phyloP scores from a whole-genome alignment of 2,888 invertebrate species.

The Callyntrura sp. region DNA sequence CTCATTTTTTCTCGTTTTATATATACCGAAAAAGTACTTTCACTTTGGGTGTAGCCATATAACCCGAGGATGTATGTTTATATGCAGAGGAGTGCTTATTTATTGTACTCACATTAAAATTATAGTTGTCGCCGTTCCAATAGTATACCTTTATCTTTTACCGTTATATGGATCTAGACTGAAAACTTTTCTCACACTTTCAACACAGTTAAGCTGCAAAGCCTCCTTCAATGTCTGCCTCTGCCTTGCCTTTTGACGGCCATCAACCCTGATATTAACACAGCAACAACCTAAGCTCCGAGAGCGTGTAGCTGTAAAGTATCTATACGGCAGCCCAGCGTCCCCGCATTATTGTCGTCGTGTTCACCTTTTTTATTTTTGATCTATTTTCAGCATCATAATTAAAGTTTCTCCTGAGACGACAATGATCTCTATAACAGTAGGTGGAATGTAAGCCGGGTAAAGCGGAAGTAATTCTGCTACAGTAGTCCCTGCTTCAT shows the following conservation, averaged over 20 bases:
- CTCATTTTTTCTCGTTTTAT: neutral
- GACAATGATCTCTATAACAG: conserved; percentile 4
- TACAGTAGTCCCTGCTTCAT: neutral
- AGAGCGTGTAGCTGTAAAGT: neutral
- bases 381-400: conserved; percentile 27
- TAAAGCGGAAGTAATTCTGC: conserved; percentile 43
- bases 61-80: neutral
- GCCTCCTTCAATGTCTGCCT: too few relatives aligned
- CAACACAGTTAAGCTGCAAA: conserved; percentile 46
- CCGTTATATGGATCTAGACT: conserved; percentile 28
- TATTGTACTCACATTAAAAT: too few relatives aligned
- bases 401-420: conserved; percentile 36
- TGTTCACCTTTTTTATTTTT: neutral
- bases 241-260: conserved; percentile 47
- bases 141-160: conserved; percentile 6
- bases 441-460: neutral
- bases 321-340: neutral
- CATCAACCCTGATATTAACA: neutral
- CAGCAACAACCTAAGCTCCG: neutral
- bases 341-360: neutral
- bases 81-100: too few relatives aligned
- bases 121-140: too few relatives aligned
- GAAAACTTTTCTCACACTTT: conserved; percentile 41
- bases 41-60: too few relatives aligned
- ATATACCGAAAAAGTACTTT: neutral